Base-by-base conservation (phyloP, 2,797 vertebrate genomes). In the Benthosema pterotum region DNA sequence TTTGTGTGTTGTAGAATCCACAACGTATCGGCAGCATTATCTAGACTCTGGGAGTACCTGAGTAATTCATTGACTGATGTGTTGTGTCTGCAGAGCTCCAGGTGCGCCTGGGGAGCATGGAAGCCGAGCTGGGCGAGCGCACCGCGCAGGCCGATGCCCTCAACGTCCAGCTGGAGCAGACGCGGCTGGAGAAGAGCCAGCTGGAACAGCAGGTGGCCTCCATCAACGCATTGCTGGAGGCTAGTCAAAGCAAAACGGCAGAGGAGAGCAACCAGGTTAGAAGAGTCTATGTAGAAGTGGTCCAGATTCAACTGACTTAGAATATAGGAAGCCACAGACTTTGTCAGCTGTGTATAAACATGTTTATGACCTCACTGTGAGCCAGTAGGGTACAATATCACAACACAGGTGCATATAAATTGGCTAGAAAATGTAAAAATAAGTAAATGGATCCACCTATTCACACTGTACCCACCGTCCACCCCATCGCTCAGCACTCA, bases 211-310 rank as follows among this genome's bases (percentile, higher is more conserved):
- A 92, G 77, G 91, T 96, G 77, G 82, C 77, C 32, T 93, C 94
- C 67, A 93, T 95, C 0, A 95, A 94, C 83, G 76, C 92, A 8
- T 91, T 97, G 68, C 83, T 98, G 71, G 95, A 97, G 77, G 94
- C 94, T 1, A 92, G 88, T 79, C 93, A 93, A 75, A 91, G 67
- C 67, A 91, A 69, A 50, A 89, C 91, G 3, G 89, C 92, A 58
- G 89, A 90, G 61, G 73, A 2, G 6, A 22, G 19, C 19, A 22
- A 4, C 19, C 19, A 22, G 19, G 19, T 2, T 2, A 4, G 2
- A 22, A 22, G 19, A 4, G 19, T 25, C 22, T 25, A 5, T 38
- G 32, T 9, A 38, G 32, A 38, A 11, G 32, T 38, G 8, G 32
- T 38, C 32, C 32, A 38, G n/a, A 11, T 9, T 38, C 2, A 38